Percentiles rank a stretch among this genome's conserved stretches.
These are phyloP conservation scores for Acropternis orthonyx DNA, from an alignment of 2,797 vertebrate genomes.

Conservation along the genomic window DNA sequence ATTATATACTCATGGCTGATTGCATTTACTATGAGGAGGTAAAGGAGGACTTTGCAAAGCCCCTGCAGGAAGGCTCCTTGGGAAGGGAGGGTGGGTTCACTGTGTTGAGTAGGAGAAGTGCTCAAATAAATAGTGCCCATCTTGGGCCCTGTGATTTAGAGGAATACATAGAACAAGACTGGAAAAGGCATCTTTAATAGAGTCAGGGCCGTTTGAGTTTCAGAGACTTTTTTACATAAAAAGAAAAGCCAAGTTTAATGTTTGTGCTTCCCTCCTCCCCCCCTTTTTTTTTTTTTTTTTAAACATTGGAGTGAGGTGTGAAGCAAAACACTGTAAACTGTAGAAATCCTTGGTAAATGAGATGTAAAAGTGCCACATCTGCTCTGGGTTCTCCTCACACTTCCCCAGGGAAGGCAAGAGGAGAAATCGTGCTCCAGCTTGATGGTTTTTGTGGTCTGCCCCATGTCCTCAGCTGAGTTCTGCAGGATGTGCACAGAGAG, in stretches of 20 bases:
- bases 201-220: background rate
- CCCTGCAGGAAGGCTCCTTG: rapidly evolving
- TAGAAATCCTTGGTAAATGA: background rate
- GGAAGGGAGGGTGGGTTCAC: background rate
- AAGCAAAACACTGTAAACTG: background rate
- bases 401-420: background rate
- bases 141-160: background rate
- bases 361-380: rapidly evolving
- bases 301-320: background rate
- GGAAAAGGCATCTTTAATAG: background rate
- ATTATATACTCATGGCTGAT: conserved; percentile 94
- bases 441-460: background rate
- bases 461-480: background rate
- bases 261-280: rapidly evolving
- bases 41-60: background rate
- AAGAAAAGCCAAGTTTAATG: rapidly evolving
- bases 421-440: background rate
- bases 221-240: background rate
- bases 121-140: background rate
- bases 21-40: conserved; percentile 99
- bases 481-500: background rate
- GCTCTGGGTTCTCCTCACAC: rapidly evolving
- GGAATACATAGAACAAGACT: rapidly evolving
- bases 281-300: background rate
- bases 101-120: background rate